Percentiles rank a stretch among this genome's conserved stretches.
Conservation (phyloP, 2,797 vertebrate genomes). For the Potorous gilbertii region DNA sequence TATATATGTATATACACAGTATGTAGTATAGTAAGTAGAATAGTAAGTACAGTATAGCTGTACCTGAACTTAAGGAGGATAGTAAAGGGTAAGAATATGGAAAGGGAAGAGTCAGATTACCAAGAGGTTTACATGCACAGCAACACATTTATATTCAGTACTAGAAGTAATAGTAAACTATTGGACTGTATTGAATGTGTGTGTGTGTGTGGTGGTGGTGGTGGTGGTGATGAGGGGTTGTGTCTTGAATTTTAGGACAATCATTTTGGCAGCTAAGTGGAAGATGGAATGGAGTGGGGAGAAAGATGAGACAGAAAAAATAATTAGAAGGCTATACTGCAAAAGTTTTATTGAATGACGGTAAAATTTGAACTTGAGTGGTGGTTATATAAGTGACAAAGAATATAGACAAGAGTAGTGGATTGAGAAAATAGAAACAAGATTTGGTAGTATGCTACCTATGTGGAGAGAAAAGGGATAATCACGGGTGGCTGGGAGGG, state of each 20-base stretch:
- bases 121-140: background rate
- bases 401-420: too few species aligned
- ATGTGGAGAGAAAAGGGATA: background rate
- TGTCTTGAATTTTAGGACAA: background rate
- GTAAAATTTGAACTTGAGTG: too few species aligned
- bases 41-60: background rate
- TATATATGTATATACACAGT: too few species aligned
- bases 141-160: background rate
- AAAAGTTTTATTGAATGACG: too few species aligned
- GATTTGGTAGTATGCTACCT: background rate
- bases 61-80: background rate
- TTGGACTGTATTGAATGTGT: background rate
- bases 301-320: background rate
- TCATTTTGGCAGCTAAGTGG: background rate
- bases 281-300: background rate
- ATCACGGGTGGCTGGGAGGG: background rate
- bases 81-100: background rate
- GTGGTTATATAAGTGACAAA: too few species aligned
- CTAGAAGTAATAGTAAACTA: background rate
- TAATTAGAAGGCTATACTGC: too few species aligned
- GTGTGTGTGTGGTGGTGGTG: background rate
- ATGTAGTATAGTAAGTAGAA: too few species aligned
- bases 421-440: background rate
- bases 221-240: background rate
- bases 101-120: background rate